A percentile compares a stretch with the other conserved stretches of the same genome.
phyloP scores from a whole-genome alignment of 2,888 invertebrate genomes.

The Acleris cristana region DNA sequence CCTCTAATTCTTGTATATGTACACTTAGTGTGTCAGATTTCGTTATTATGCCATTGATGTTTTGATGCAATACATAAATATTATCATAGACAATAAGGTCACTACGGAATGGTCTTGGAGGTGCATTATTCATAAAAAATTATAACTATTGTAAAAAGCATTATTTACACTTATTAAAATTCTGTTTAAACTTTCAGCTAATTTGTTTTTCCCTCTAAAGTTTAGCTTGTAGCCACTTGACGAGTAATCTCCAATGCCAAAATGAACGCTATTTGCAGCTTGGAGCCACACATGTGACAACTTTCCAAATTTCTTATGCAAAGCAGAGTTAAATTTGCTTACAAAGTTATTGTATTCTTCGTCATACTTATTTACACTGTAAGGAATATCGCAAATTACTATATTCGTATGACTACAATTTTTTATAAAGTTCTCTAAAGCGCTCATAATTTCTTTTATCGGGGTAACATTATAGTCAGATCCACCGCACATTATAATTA shows the following conservation, averaged over 20 bases:
- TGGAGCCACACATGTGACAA: constrained; percentile 3
- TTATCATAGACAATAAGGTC: constrained; percentile 31
- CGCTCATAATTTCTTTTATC: constrained; percentile 5
- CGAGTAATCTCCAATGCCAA: not conserved
- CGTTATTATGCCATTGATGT: constrained; percentile 31
- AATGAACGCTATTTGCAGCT: constrained; percentile 4
- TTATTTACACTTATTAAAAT: constrained; percentile 7
- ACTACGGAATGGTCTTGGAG: not conserved
- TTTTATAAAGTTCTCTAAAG: not conserved
- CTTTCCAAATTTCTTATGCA: constrained; percentile 12
- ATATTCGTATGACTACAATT: constrained; percentile 14
- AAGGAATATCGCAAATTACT: constrained; percentile 26
- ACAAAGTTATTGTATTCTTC: constrained; percentile 32
- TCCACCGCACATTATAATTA: constrained; percentile 3
- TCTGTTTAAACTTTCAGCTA: not conserved
- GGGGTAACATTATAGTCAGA: constrained; percentile 5
- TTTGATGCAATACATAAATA: constrained; percentile 36
- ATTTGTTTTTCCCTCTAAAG: constrained; percentile 6
- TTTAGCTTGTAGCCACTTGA: not conserved
- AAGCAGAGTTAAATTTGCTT: constrained; percentile 27
- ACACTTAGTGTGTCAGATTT: constrained; percentile 30
- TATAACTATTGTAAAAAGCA: constrained; percentile 12
- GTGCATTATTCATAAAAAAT: constrained; percentile 2
- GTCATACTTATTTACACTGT: constrained; percentile 26
- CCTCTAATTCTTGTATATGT: constrained; percentile 23